Evolutionary conservation across 2,888 invertebrate species (phyloP).

Genomic region (Spisula subtruncata): DNA sequence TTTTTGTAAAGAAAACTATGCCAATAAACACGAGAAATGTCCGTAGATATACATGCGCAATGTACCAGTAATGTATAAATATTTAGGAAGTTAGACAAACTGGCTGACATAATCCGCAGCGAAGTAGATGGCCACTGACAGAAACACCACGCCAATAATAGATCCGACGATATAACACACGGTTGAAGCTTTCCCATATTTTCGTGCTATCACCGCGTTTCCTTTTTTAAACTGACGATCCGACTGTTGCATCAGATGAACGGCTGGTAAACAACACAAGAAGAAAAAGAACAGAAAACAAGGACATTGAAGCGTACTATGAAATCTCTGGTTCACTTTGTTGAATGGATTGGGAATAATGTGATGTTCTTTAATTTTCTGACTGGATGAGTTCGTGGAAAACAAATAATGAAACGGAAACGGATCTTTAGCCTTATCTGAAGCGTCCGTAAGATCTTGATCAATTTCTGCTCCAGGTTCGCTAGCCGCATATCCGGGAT

Average conservation of each 20-base stretch:
- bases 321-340: conserved; percentile 76
- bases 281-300: conserved; percentile 81
- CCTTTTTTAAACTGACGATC: conserved; percentile 76
- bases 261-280: conserved; percentile 78
- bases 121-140: conserved; percentile 70
- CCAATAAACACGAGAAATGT: too few species aligned
- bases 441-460: conserved; percentile 41
- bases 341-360: conserved; percentile 77
- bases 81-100: neutral
- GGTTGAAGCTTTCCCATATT: conserved; percentile 70
- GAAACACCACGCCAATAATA: conserved; percentile 68
- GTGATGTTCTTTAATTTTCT: conserved; percentile 60
- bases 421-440: conserved; percentile 56
- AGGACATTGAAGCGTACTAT: conserved; percentile 76
- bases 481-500: conserved; percentile 60
- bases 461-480: conserved; percentile 56
- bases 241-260: conserved; percentile 76
- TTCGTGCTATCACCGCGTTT: conserved; percentile 65
- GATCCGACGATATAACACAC: conserved; percentile 73
- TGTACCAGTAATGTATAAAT: too few species aligned
- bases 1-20: too few species aligned
- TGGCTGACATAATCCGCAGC: conserved; percentile 70
- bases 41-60: too few species aligned
- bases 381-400: conserved; percentile 36
- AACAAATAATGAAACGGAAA: conserved; percentile 66